Base-by-base conservation (phyloP, 1,140 invertebrate species). In the Drosophila ironensis region DNA sequence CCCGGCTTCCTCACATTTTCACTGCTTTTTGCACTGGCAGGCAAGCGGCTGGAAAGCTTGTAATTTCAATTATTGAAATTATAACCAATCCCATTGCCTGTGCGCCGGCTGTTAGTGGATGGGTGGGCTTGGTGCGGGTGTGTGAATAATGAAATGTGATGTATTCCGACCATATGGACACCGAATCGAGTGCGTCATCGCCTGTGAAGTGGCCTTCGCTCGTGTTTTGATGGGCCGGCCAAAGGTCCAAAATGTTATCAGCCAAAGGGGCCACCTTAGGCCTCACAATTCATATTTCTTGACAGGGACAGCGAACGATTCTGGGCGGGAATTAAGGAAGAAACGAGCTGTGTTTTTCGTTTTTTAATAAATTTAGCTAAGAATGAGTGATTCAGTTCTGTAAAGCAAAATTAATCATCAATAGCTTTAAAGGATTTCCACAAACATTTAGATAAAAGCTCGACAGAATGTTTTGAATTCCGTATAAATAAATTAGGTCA, bases 31-130 rank as follows among this genome's bases (percentile, higher is more conserved):
- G 56, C 56, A 60, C 9, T 33, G 52, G 40, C 20, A 4, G 53
- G 17, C 14, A 0, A 61, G 12, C 17, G 44, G n/a, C 33, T 30
- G 0, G 52, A 59, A 41, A 46, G 33, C 63, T 24, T 61, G 40
- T 54, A 41, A 61, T 68, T 73, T 72, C 35, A 69, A 80, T 78
- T 64, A 78, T 78, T 72, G 33, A 71, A 80, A 80, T 81, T 67
- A 67, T 72, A 54, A 50, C 35, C 44, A 38, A 30, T 27, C 30
- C 16, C 41, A 38, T 22, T 7, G 16, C 40, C 24, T 47, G 19
- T 46, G 12, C 24, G 52, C 16, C 33, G 33, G 33, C 16, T 33
- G 2, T 37, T 17, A 3, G 28, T 33, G 24, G 25, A 28, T 28
- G 17, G 28, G 9, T 25, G 40, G n/a, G 3, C 4, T 28, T 57